Conservation (phyloP, 1,140 invertebrate genomes). For the Gerris buenoi region DNA sequence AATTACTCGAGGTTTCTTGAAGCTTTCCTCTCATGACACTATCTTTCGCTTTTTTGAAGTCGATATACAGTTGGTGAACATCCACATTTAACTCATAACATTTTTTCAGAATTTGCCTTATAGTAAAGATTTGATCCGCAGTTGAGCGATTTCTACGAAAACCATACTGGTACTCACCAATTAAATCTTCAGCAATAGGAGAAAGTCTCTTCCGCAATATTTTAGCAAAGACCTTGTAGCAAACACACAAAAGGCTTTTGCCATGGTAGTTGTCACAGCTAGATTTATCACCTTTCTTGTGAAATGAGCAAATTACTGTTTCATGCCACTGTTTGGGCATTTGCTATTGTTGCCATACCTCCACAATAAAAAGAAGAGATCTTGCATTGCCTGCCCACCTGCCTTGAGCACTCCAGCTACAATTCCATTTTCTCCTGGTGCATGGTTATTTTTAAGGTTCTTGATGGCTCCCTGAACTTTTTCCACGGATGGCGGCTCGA, state of each 20-base stretch:
- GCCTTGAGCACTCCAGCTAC: too few species aligned
- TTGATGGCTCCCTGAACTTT: too few species aligned
- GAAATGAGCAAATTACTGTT: conserved; percentile 19
- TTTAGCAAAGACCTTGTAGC: conserved; percentile 8
- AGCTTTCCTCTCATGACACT: conserved; percentile 7
- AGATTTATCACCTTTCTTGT: conserved; percentile 23
- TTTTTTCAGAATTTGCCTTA: conserved; percentile 7
- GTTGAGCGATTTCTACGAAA: conserved; percentile 1
- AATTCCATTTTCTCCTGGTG: too few species aligned
- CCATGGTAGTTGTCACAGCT: conserved; percentile 23
- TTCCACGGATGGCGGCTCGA: too few species aligned
- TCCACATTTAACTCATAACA: conserved; percentile 6
- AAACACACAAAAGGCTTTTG: conserved; percentile 15
- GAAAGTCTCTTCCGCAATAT: not conserved
- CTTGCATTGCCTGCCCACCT: too few species aligned
- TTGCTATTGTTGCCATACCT: conserved; percentile 9
- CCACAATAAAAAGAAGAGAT: too few species aligned
- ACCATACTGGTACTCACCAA: conserved; percentile 3
- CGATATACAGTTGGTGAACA: conserved; percentile 8
- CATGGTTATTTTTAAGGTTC: too few species aligned
- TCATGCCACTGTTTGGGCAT: conserved; percentile 21
- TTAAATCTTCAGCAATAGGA: not conserved
- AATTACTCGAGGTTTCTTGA: conserved; percentile 20
- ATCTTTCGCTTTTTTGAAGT: conserved; percentile 13
- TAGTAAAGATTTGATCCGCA: conserved; percentile 11